Percentiles rank a stretch among this genome's conserved stretches.
Conservation (phyloP, 1,140 invertebrate species). For the Piezodorus guildinii region DNA sequence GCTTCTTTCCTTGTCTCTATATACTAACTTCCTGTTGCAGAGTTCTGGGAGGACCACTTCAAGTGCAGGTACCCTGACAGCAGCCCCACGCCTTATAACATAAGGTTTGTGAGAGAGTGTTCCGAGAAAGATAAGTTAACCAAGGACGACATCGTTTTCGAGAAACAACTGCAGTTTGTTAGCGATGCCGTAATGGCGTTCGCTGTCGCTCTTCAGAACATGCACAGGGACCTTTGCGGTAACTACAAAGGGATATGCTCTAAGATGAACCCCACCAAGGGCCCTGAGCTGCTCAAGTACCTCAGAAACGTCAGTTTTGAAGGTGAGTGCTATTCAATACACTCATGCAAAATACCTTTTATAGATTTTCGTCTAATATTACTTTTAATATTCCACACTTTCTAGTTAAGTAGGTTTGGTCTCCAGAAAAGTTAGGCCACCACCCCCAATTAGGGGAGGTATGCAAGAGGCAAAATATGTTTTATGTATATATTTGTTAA, state of each 20-base stretch:
- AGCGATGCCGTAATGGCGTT: constrained; percentile 87
- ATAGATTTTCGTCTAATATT: too few species aligned
- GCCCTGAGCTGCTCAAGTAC: constrained; percentile 67
- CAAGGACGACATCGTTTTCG: constrained; percentile 64
- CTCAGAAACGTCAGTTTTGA: constrained; percentile 70
- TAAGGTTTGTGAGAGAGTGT: constrained; percentile 52
- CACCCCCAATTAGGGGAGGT: too few species aligned
- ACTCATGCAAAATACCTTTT: too few species aligned
- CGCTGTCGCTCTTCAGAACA: constrained; percentile 68
- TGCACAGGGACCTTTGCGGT: constrained; percentile 66
- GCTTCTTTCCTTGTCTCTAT: too few species aligned
- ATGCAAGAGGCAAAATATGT: too few species aligned
- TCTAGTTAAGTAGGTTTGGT: too few species aligned
- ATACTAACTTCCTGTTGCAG: constrained; percentile 38
- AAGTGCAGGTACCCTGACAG: constrained; percentile 69
- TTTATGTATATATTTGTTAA: too few species aligned
- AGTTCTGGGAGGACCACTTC: constrained; percentile 90
- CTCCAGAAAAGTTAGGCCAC: too few species aligned
- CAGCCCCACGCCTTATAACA: constrained; percentile 67
- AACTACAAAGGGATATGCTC: constrained; percentile 57
- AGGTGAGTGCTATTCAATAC: constrained; percentile 42
- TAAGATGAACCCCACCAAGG: constrained; percentile 78
- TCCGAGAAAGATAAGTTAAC: constrained; percentile 59
- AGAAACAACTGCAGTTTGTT: constrained; percentile 86
- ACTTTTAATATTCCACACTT: too few species aligned